Evolutionary conservation across 1,140 invertebrate species (phyloP).

Genomic region (Drosophila littoralis): DNA sequence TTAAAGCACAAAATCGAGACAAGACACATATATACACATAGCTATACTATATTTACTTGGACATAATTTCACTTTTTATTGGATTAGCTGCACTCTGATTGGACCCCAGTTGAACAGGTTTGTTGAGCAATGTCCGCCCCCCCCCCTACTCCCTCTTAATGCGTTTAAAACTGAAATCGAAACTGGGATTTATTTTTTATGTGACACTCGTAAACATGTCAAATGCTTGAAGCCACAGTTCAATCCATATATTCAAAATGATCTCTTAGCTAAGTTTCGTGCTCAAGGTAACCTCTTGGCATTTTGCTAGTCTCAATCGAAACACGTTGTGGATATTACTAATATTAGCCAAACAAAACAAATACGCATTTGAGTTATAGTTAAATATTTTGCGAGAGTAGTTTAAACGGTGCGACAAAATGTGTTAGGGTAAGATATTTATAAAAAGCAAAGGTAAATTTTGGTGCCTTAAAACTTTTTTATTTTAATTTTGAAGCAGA

Average conservation of each 20-base stretch:
- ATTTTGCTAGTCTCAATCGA: conserved; percentile 37
- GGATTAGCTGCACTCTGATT: conserved; percentile 65
- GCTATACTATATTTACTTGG: conserved; percentile 1
- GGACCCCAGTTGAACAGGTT: conserved; percentile 63
- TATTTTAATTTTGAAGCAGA: no score
- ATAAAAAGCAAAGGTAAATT: no score
- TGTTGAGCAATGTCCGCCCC: conserved; percentile 59
- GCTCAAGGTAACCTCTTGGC: conserved; percentile 70
- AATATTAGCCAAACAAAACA: background rate
- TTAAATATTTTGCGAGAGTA: background rate
- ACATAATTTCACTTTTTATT: conserved; percentile 80
- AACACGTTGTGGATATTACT: background rate
- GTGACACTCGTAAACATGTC: conserved; percentile 33
- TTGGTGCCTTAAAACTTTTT: no score
- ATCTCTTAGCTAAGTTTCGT: conserved; percentile 8
- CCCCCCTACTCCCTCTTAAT: background rate
- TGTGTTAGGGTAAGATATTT: no score
- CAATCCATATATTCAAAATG: conserved; percentile 11
- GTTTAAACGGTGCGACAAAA: background rate
- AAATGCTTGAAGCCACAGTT: conserved; percentile 16
- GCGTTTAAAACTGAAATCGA: conserved; percentile 58
- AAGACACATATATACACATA: background rate
- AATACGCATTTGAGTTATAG: background rate
- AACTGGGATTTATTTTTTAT: conserved; percentile 34
- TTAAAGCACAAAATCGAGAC: conserved; percentile 62